Conservation (phyloP, 2,113 vertebrate genomes). For the Turdus rufiventris region DNA sequence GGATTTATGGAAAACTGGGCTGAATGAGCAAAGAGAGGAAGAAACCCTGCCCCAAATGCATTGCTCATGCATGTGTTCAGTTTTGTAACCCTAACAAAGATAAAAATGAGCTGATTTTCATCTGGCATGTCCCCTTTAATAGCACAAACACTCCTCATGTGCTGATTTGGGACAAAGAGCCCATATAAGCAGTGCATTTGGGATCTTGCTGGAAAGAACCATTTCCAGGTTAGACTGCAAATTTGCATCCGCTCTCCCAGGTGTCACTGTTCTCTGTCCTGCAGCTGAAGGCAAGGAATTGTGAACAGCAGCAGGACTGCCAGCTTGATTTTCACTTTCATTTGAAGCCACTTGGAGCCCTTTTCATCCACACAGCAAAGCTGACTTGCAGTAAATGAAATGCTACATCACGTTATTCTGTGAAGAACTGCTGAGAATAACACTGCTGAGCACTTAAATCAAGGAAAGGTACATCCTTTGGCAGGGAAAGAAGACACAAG, state of each 20-base stretch:
- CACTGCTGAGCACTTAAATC: background rate
- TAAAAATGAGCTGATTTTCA: background rate
- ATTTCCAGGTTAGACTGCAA: background rate
- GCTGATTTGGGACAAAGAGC: background rate
- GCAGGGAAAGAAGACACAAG: background rate
- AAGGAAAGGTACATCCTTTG: background rate
- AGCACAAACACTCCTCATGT: background rate
- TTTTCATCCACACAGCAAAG: background rate
- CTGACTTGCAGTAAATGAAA: background rate
- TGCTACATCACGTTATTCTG: background rate
- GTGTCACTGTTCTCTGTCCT: background rate
- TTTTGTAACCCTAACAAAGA: background rate
- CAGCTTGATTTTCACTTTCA: background rate
- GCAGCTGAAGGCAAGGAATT: background rate
- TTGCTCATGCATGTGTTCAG: background rate
- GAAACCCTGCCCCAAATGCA: background rate
- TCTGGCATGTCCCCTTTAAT: background rate
- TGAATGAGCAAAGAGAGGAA: background rate
- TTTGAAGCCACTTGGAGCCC: background rate
- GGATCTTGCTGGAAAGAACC: background rate
- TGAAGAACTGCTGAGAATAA: background rate
- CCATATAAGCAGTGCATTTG: background rate
- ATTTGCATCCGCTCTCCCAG: background rate
- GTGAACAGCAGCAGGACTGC: background rate
- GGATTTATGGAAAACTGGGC: background rate